Conservation (phyloP, 2,888 invertebrate species). For the Calameuta filiformis region DNA sequence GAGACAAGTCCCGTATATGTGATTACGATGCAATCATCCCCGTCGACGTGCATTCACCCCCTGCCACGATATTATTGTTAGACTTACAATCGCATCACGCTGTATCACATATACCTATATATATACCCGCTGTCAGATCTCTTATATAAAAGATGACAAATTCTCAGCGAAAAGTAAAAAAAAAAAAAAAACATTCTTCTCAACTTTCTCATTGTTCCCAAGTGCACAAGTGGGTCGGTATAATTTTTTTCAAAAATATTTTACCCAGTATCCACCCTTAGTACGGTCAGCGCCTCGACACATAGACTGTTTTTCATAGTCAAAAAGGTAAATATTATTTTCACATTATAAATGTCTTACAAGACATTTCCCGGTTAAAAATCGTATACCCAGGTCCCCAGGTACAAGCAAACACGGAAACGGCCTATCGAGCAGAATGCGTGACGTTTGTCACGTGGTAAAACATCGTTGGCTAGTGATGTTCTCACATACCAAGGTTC, state of each 20-base stretch:
- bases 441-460: background rate
- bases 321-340: background rate
- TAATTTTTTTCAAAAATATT: too few relatives aligned
- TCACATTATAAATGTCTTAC: background rate
- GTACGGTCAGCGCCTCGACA: background rate
- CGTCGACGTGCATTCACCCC: slow-evolving; percentile 7
- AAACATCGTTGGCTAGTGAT: background rate
- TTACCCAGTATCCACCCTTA: background rate
- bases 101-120: too few relatives aligned
- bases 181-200: too few relatives aligned
- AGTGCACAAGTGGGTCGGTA: too few relatives aligned
- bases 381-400: background rate
- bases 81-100: too few relatives aligned
- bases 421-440: background rate
- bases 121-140: too few relatives aligned
- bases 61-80: too few relatives aligned
- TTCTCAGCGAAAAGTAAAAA: too few relatives aligned
- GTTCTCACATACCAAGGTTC: background rate
- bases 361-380: background rate
- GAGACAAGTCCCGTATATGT: slow-evolving; percentile 1
- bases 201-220: too few relatives aligned
- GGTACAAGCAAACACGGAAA: background rate
- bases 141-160: too few relatives aligned
- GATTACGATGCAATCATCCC: slow-evolving; percentile 41
- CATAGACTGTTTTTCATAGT: background rate